Percentiles rank a stretch among this genome's conserved stretches.
These are phyloP conservation scores for Patella caerulea DNA, from an alignment of 2,888 invertebrate genomes.

Conservation along the genomic window DNA sequence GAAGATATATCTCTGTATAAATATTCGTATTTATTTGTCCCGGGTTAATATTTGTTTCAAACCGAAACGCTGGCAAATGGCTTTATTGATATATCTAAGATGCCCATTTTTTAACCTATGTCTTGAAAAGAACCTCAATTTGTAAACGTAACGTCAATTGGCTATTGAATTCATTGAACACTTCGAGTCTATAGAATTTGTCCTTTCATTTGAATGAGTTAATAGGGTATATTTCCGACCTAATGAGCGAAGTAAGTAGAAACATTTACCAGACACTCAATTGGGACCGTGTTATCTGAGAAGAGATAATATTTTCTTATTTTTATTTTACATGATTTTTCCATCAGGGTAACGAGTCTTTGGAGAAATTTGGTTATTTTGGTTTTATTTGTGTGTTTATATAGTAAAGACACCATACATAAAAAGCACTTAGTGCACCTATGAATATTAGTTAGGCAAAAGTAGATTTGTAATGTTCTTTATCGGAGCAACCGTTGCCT, in stretches of 20 bases:
- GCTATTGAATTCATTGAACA: background rate
- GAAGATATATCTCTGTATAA: no score
- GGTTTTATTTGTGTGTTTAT: no score
- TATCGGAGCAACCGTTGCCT: no score
- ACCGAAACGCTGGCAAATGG: background rate
- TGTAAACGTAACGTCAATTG: constrained; percentile 4
- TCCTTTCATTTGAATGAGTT: background rate
- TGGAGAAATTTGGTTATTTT: no score
- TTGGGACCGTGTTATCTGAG: background rate
- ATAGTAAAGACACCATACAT: no score
- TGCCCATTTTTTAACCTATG: background rate
- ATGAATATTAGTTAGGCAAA: no score
- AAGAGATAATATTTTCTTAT: background rate
- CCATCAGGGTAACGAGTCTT: background rate
- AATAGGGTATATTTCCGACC: no score
- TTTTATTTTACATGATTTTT: background rate
- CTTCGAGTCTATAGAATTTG: background rate
- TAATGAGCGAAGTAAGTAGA: no score
- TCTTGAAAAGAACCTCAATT: background rate
- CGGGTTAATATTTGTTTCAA: background rate
- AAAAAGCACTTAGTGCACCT: no score
- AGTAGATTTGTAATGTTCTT: no score
- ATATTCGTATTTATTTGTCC: no score
- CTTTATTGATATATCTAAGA: constrained; percentile 1
- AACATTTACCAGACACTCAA: no score